phyloP scores from a whole-genome alignment of 2,113 vertebrate genomes.

The Lampris incognitus region DNA sequence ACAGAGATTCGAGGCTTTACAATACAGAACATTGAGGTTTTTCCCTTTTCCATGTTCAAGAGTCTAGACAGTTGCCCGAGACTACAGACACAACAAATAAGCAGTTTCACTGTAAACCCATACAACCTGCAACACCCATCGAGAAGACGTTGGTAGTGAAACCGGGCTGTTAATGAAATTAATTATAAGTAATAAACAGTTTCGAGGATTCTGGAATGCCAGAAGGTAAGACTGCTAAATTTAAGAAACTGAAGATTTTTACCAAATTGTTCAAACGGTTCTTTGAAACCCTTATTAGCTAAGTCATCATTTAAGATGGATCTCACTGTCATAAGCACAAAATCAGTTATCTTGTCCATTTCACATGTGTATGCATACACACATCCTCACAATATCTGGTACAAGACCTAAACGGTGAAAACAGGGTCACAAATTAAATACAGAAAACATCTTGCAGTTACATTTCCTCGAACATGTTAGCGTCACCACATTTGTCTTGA shows the following conservation, averaged over 20 bases:
- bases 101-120: constrained; percentile 28
- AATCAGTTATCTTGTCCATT: background rate
- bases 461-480: background rate
- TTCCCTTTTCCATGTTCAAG: background rate
- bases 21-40: too few relatives aligned
- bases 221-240: too few relatives aligned
- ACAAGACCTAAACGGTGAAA: background rate
- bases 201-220: too few relatives aligned
- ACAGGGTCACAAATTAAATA: background rate
- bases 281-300: background rate
- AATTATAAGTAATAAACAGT: too few relatives aligned
- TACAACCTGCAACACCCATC: constrained; percentile 7
- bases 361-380: background rate
- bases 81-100: constrained; percentile 4
- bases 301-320: background rate
- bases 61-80: background rate
- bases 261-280: too few relatives aligned
- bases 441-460: constrained; percentile 1
- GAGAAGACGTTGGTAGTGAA: too few relatives aligned
- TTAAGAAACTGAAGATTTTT: too few relatives aligned
- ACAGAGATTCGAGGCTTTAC: too few relatives aligned
- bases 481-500: background rate
- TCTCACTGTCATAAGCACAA: background rate
- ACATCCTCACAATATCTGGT: background rate
- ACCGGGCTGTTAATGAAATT: too few relatives aligned